These are phyloP conservation scores for Podarcis lilfordi DNA, from an alignment of 2,797 vertebrate species.

Conservation along the genomic window DNA sequence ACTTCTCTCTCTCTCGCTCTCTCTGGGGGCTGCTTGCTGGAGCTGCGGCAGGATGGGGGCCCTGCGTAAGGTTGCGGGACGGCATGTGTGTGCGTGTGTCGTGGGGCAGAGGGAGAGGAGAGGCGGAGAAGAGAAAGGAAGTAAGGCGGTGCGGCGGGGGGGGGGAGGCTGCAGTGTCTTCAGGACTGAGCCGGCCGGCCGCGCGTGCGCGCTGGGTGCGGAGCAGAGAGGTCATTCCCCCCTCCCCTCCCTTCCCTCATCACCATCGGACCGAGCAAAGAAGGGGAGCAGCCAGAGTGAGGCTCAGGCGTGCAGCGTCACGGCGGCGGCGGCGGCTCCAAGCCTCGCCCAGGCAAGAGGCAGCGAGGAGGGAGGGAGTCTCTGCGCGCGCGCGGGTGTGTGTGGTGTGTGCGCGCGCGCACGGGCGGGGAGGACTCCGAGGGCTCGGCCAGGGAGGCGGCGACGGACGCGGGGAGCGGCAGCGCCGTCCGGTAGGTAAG, in stretches of 20 bases:
- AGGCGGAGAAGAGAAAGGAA: accelerated
- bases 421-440: background rate
- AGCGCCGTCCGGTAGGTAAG: slow-evolving; percentile 60
- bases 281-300: slow-evolving; percentile 67
- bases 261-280: slow-evolving; percentile 64
- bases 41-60: slow-evolving; percentile 17
- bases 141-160: accelerated
- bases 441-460: slow-evolving; percentile 5
- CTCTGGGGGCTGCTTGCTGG: background rate
- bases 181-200: no score
- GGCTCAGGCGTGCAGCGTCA: slow-evolving; percentile 80
- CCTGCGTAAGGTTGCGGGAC: slow-evolving; percentile 4
- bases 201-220: slow-evolving; percentile 37
- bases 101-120: accelerated
- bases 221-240: slow-evolving; percentile 3
- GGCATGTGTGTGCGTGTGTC: no score
- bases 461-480: slow-evolving; percentile 27
- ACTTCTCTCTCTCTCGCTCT: background rate
- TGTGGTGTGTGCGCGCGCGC: background rate
- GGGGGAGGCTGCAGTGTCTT: background rate
- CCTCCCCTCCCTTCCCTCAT: slow-evolving; percentile 50
- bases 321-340: slow-evolving; percentile 77
- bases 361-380: background rate
- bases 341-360: slow-evolving; percentile 80
- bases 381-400: background rate